Evolutionary conservation across 2,113 vertebrate species (phyloP), one percentile per base, ranked within the genome.

Genomic region (Meriones unguiculatus): DNA sequence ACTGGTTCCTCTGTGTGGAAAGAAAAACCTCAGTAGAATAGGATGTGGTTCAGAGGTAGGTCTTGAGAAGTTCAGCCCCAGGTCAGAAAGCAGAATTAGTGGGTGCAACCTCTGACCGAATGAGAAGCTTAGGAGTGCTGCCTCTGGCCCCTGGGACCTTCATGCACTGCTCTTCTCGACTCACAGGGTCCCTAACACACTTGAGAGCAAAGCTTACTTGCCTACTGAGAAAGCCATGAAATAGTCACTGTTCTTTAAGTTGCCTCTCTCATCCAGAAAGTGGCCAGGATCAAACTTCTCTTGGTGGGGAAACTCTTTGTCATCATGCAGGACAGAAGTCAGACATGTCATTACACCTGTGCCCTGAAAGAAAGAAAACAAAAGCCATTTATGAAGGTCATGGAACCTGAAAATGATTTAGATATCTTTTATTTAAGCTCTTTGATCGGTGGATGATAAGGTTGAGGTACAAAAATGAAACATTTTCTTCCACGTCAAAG

Each of bases 201-300:
- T 50, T 1, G 38, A 18, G 70, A 59, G 57, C 41, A 46, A 72
- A 82, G 18, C 9, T 86, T 13, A 6, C 89, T 97, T 96, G 90
- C 96, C 98, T 98, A 94, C 78, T 38, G 97, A 97, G 81, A 98
- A 98, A n/a, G 97, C 67, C 95, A 98, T 62, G 69, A 97, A 98
- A 59, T 81, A 91, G 35, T 97, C 89, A 65, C 93, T 98, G 54
- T 93, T 97, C 80, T 69, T 95, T 57, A 80, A 90, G 14, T 97
- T 97, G 30, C 97, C 96, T 32, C 76, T 85, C 75, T 93, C 86
- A 93, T 98, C 96, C 2, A 98, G 84, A 89, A 98, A 98, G 81
- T 98, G 98, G 5, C 84, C 57, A 8, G 98, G 98, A 35, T 98
- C 97, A 95, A 98, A 98, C 5, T 87, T 17, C 28, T 93, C 28